A percentile compares a stretch with the other conserved stretches of the same genome.
Evolutionary conservation across 1,140 invertebrate genomes (phyloP).

Genomic region (Pantala flavescens): DNA sequence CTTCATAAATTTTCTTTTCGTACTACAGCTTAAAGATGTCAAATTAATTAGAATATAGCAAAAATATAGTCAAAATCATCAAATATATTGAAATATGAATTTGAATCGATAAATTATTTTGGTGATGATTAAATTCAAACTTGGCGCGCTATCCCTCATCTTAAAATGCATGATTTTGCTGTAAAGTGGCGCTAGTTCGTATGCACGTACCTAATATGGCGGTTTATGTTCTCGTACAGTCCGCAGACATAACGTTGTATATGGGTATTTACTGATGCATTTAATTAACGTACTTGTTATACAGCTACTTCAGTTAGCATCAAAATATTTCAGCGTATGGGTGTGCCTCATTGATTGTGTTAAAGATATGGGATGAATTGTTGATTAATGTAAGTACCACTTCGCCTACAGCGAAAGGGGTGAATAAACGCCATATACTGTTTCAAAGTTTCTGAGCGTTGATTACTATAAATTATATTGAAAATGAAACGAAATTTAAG

Average conservation of each 20-base stretch:
- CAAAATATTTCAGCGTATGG: background rate
- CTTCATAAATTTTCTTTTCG: too few species aligned
- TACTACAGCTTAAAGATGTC: too few species aligned
- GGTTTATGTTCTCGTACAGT: background rate
- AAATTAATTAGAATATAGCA: too few species aligned
- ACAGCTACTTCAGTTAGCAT: background rate
- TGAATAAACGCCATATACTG: background rate
- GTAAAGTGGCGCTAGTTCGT: background rate
- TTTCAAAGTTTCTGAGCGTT: too few species aligned
- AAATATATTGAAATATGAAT: too few species aligned
- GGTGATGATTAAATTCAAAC: background rate
- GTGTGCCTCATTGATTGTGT: background rate
- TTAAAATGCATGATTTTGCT: background rate
- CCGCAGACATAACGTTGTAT: background rate
- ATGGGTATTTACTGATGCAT: background rate
- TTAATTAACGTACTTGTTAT: background rate
- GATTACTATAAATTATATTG: too few species aligned
- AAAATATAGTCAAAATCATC: too few species aligned
- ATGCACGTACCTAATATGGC: constrained; percentile 5
- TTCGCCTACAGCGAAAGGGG: background rate
- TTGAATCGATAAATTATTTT: too few species aligned
- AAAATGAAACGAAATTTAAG: too few species aligned
- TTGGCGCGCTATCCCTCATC: background rate
- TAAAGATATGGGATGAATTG: constrained; percentile 10
- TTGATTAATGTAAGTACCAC: background rate